Evolutionary conservation across 2,113 vertebrate genomes (phyloP), one percentile per base, ranked within the genome.

Genomic region (Echinops telfairi): DNA sequence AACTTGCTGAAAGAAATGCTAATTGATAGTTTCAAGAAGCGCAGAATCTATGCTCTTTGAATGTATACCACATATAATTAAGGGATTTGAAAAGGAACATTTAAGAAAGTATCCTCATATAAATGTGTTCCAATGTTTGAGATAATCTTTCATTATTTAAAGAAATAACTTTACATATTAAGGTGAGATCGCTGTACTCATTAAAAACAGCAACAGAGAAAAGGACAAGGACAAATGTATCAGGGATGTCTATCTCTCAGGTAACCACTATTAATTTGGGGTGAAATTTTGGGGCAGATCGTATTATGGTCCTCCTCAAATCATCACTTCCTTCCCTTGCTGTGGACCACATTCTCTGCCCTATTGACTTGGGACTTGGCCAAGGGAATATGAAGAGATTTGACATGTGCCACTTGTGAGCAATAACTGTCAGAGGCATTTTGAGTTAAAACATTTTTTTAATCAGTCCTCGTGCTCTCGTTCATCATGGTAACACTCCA

Each of bases 141-240:
- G 64, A 77, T 58, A 17, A 82, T 27, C 3, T 71, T 88, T 66
- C 60, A 53, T 76, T 79, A 91, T 73, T 93, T 77, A 77, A 88
- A 73, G 15, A 62, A 57, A 57, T 47, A 36, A 12, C 19, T 43
- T 83, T 53, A 75, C 31, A 29, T 17, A 27, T 92, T 90, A 86
- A 70, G 11, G 2, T 86, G 83, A 79, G 87, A 85, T 58, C 40
- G 47, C 29, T 57, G 43, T 10, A 82, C 17, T 66, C 2, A 81
- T 68, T 83, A 40, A 88, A 91, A 60, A 62, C 85, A 57, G 22
- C 84, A 36, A 43, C 31, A 81, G 53, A 88, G 64, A 83, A 89
- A 87, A 94, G 6, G 8, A 78, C 70, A 23, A 92, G 78, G 31
- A 3, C 33, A 27, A 40, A 78, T 47, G 23, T 4, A 73, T 83